Base-by-base conservation (phyloP, 2,113 vertebrate genomes). In the Cryptotis parvus region DNA sequence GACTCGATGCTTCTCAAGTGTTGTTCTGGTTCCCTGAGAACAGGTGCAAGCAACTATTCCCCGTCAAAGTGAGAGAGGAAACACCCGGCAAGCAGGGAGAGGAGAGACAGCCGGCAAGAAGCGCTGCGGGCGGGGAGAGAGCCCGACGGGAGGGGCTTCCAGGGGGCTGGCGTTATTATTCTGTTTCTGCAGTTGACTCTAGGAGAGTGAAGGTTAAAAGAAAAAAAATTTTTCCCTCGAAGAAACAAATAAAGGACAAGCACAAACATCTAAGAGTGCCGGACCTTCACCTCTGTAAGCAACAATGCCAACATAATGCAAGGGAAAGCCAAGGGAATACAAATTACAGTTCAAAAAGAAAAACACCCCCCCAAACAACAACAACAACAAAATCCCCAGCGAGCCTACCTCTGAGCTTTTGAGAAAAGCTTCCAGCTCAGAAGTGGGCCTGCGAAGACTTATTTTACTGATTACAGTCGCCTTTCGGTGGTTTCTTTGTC, bases 1-100 rank as follows among this genome's bases (percentile, higher is more conserved):
- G 83, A 90, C 41, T 91, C 55, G 79, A 78, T 86, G 82, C 55
- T 89, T 91, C 35, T 37, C 70, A 94, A 95, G 83, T 12, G 3
- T 91, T 91, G 87, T 80, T 63, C 85, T 84, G 69, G 65, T 95
- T 89, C 35, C 74, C 45, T 84, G 69, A 89, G 82, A 93, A 94
- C 52, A 95, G 83, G 90, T 88, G 39, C 75, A 95, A 94, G 91
- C 75, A 84, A 68, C 83, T 63, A 52, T 58, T 72, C 85, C 66
- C 45, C 49, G 82, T 80, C 66, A 68, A 83, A 68, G 90, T 69
- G 43, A 93, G 43, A 88, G 79, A 9, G 16, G 43, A 15, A 61
- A 41, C 80, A 76, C 52, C 78, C 65, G 73, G 79, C 65, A 68
- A 63, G 16, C 3, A 4, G 29, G 52, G 66, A 86, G 27, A 82